Conservation (phyloP, 2,113 vertebrate genomes). For the Psittacara wagleri region DNA sequence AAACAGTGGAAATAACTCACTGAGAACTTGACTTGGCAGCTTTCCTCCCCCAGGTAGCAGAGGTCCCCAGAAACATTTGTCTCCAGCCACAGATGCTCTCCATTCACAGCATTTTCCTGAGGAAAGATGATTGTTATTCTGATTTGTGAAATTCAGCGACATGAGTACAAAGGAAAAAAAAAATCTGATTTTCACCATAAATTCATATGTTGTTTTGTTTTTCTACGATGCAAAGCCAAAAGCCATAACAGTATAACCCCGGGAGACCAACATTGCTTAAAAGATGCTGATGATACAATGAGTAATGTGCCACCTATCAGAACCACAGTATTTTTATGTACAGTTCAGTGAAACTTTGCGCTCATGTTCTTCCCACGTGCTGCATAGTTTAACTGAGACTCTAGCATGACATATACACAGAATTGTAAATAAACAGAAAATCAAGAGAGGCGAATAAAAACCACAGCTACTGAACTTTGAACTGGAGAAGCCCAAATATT, state of each 20-base stretch:
- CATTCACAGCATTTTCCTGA: constrained; percentile 94
- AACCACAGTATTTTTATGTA: not conserved
- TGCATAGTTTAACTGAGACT: not conserved
- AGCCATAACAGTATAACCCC: not conserved
- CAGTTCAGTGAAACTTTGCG: not conserved
- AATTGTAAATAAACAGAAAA: not conserved
- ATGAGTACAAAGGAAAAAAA: rapidly evolving
- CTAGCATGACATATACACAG: not conserved
- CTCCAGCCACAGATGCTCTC: constrained; percentile 97
- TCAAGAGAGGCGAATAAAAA: not conserved
- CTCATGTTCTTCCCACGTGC: not conserved
- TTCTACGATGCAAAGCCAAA: not conserved
- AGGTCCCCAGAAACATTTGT: constrained; percentile 98
- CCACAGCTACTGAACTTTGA: not conserved
- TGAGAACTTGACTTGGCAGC: constrained; percentile 91
- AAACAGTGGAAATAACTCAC: constrained; percentile 79
- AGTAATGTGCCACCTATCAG: not conserved
- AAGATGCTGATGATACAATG: not conserved
- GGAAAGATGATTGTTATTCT: not conserved
- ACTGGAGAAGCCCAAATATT: not conserved
- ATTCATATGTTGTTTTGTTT: not conserved
- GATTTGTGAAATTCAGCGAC: not conserved
- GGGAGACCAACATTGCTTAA: not conserved
- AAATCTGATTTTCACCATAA: not conserved
- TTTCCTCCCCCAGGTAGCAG: constrained; percentile 96